Base-by-base conservation (phyloP, 2,888 invertebrate genomes). In the Cerceris rybyensis region DNA sequence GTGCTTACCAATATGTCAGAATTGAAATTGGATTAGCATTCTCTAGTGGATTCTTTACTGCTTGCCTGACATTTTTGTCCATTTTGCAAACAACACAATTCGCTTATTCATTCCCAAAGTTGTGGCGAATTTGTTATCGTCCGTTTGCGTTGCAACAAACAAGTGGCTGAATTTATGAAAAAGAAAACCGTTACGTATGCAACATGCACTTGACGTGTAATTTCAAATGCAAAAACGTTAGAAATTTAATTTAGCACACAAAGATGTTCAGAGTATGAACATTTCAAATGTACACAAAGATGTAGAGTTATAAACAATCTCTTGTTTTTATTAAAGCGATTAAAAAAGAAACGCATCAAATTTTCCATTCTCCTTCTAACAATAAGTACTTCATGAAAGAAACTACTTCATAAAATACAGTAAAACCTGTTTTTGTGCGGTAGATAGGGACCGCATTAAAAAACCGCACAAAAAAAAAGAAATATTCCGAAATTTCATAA, bases 1-100 rank as follows among this genome's bases (percentile, higher is more conserved):
- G 11, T 28, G 93, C 95, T 94, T 93, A 96, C 96, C 94, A 93
- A 92, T 95, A 96, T 71, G 95, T 95, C 61, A 95, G 90, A n/a
- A 95, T 93, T 42, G 96, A 96, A 49, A 96, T 84, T n/a, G 94
- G 93, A 89, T 95, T 96, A 16, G 95, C 95, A 84, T 92, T 93
- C 85, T 95, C 94, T 87, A 96, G 93, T 0, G 95, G 96, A 93
- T 96, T 95, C 68, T 86, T 84, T 57, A 86, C 82, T 63, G 94
- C 93, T 78, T 94, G 94, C 70, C 93, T 94, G 67, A 93, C 92
- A 86, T 93, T 93, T 90, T 94, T 94, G 85, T 93, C 93, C 83
- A 93, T 92, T 69, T 70, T 72, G n/a, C 1, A 50, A 14, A 73
- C 11, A 90, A 7, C 17, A 8, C 7, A 4, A 17, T 11, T n/a